These are phyloP conservation scores for Drosophila triauraria DNA, from an alignment of 1,140 invertebrate species.

Conservation along the genomic window DNA sequence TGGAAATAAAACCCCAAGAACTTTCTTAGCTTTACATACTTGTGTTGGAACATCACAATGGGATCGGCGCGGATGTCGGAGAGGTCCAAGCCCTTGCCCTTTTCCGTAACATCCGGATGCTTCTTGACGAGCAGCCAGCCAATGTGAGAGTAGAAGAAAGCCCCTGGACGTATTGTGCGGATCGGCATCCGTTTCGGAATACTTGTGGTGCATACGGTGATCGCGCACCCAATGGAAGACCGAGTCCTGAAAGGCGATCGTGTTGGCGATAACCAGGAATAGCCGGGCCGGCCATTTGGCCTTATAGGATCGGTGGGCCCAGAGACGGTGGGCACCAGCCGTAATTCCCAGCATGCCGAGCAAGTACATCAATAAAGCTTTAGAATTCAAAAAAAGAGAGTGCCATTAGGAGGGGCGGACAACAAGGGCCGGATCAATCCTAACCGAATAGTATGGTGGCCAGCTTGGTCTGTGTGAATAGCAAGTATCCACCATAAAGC, in stretches of 20 bases:
- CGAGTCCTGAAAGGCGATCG: conserved; percentile 95
- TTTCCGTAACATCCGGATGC: conserved; percentile 94
- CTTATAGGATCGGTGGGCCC: conserved; percentile 97
- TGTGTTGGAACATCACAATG: conserved; percentile 94
- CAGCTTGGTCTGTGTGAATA: background rate
- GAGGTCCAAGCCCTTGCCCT: conserved; percentile 94
- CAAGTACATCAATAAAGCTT: conserved; percentile 89
- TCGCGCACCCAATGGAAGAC: conserved; percentile 97
- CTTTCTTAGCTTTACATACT: conserved; percentile 86
- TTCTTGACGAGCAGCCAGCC: conserved; percentile 97
- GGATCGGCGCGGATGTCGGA: conserved; percentile 95
- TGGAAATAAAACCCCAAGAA: background rate
- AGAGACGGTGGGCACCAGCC: conserved; percentile 96
- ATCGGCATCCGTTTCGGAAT: conserved; percentile 97
- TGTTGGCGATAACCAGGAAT: conserved; percentile 92
- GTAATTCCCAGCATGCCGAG: conserved; percentile 92
- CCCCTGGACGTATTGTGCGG: conserved; percentile 97
- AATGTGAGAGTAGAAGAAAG: conserved; percentile 98
- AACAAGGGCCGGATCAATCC: background rate
- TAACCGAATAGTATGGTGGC: conserved; percentile 1
- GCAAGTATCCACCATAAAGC: background rate
- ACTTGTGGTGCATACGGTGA: conserved; percentile 98
- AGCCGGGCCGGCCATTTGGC: conserved; percentile 94
- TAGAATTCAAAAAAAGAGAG: conserved; percentile 52
- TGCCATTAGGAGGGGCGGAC: conserved; percentile 70